phyloP scores from a whole-genome alignment of 2,888 invertebrate genomes.

The Dynastes tityus region DNA sequence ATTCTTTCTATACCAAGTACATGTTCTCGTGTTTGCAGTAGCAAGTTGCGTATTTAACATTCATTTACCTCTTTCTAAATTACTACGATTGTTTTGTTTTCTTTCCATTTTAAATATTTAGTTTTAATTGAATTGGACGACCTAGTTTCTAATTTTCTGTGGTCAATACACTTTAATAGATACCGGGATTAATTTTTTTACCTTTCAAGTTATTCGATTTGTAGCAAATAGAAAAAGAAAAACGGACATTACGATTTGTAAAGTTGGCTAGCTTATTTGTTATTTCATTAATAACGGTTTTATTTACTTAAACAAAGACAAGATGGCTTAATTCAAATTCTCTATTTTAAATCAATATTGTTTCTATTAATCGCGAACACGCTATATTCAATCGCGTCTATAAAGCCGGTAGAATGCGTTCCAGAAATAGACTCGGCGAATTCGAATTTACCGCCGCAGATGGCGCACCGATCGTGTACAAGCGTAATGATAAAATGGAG shows the following conservation, averaged over 20 bases:
- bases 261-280: not conserved
- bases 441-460: slow-evolving; percentile 56
- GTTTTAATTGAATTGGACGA: slow-evolving; percentile 35
- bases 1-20: too few species aligned
- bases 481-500: slow-evolving; percentile 72
- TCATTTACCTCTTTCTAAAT: not conserved
- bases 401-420: not conserved
- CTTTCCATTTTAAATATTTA: slow-evolving; percentile 19
- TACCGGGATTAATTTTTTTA: slow-evolving; percentile 20
- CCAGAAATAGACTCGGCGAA: not conserved
- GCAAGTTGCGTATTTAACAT: not conserved
- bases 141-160: slow-evolving; percentile 36
- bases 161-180: slow-evolving; percentile 28
- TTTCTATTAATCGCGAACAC: not conserved
- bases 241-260: not conserved
- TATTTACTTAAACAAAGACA: not conserved
- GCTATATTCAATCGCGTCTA: too few species aligned
- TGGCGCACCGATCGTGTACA: slow-evolving; percentile 65
- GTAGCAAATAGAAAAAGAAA: not conserved
- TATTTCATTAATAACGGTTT: not conserved
- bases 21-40: too few species aligned
- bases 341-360: not conserved
- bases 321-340: too few species aligned
- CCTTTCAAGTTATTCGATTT: slow-evolving; percentile 17
- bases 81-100: not conserved